Conservation (phyloP, 2,797 vertebrate genomes). For the Notolepis coatsorum region DNA sequence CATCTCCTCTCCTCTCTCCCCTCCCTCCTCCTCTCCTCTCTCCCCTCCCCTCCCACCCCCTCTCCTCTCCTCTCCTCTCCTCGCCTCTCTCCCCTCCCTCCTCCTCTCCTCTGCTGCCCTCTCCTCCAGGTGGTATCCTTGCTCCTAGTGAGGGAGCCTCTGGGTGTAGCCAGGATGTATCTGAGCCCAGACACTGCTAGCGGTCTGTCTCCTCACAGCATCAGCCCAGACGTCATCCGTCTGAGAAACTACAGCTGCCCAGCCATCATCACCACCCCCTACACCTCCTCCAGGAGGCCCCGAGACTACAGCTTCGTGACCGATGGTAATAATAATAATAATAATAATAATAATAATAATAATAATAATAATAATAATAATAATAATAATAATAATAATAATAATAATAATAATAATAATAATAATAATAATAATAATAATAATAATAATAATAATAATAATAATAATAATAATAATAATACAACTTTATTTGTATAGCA, state of each 20-base stretch:
- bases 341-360: too few species aligned
- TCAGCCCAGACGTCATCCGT: constrained; percentile 27
- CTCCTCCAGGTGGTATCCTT: constrained; percentile 79
- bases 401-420: too few species aligned
- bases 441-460: too few species aligned
- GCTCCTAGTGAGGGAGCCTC: constrained; percentile 78
- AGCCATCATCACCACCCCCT: constrained; percentile 71
- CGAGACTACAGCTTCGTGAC: constrained; percentile 82
- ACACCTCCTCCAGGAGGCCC: constrained; percentile 50
- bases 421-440: too few species aligned
- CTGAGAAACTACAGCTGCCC: constrained; percentile 63
- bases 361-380: too few species aligned
- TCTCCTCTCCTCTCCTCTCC: neutral
- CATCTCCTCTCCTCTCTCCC: neutral
- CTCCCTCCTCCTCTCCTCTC: neutral
- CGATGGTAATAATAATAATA: constrained; percentile 82
- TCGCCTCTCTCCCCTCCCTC: neutral
- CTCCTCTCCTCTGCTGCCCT: neutral
- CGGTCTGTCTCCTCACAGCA: constrained; percentile 39
- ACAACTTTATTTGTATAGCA: too few species aligned
- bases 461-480: too few species aligned
- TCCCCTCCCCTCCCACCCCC: neutral
- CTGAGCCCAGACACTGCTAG: constrained; percentile 54
- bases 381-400: too few species aligned
- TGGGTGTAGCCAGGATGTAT: constrained; percentile 44